Conservation (phyloP, 2,888 invertebrate genomes). For the Drosophila neonasuta region DNA sequence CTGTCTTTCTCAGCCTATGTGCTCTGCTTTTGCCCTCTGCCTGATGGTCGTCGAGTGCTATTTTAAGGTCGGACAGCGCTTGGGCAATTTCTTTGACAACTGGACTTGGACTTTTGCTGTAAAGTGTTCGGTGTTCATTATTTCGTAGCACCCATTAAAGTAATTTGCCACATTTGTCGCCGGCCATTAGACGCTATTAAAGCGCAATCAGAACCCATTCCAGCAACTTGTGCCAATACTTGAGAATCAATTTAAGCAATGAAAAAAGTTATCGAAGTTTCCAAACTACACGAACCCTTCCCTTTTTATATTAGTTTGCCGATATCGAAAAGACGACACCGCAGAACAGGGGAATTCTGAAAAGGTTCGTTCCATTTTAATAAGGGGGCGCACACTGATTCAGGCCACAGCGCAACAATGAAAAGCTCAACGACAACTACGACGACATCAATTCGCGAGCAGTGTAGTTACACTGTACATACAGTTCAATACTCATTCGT, state of each 20-base stretch:
- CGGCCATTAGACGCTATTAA: constrained; percentile 73
- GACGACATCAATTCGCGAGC: constrained; percentile 20
- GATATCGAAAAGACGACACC: constrained; percentile 36
- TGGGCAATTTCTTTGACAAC: constrained; percentile 15
- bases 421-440: not conserved
- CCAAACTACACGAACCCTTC: constrained; percentile 53
- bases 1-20: not conserved
- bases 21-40: not conserved
- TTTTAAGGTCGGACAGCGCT: constrained; percentile 23
- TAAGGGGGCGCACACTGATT: constrained; percentile 34
- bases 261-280: constrained; percentile 58
- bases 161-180: constrained; percentile 77
- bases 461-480: constrained; percentile 32
- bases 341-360: not conserved
- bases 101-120: constrained; percentile 25
- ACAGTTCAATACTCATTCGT: constrained; percentile 1
- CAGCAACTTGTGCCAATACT: constrained; percentile 41
- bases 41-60: constrained; percentile 12
- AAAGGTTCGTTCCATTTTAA: constrained; percentile 13
- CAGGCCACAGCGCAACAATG: constrained; percentile 34
- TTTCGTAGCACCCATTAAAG: constrained; percentile 69
- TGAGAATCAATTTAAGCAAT: constrained; percentile 61
- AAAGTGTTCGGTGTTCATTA: constrained; percentile 65
- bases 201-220: constrained; percentile 65
- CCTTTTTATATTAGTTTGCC: constrained; percentile 67